Percentiles rank a stretch among this genome's conserved stretches.
Conservation (phyloP, 2,113 vertebrate species). For the Neopipo cinnamomea region DNA sequence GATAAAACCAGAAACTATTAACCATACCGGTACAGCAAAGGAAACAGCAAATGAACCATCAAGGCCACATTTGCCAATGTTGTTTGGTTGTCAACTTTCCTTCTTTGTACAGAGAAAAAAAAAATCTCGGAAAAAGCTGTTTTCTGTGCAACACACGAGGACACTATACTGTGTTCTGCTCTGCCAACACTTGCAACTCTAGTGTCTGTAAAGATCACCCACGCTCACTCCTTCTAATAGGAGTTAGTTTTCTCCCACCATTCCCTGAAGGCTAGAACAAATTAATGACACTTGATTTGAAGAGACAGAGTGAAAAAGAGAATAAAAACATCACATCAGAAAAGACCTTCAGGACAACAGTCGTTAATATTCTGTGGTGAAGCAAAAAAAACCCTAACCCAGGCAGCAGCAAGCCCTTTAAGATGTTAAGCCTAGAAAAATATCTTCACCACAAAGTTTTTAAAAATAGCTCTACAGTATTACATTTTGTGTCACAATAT, state of each 20-base stretch:
- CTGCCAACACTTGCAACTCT: neutral
- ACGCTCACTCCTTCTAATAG: neutral
- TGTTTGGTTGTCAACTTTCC: neutral
- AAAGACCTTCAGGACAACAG: neutral
- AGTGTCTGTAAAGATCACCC: constrained; percentile 24
- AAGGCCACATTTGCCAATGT: neutral
- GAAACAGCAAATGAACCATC: neutral
- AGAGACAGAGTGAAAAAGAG: neutral
- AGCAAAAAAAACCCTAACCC: neutral
- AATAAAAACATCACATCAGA: neutral
- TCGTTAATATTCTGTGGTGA: neutral
- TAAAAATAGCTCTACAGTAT: neutral
- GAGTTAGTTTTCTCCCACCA: neutral
- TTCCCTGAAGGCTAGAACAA: constrained; percentile 12
- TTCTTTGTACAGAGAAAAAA: neutral
- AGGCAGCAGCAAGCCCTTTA: neutral
- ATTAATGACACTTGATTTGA: constrained; percentile 22
- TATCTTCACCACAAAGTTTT: neutral
- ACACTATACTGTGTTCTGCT: neutral
- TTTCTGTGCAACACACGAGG: neutral
- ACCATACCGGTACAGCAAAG: neutral
- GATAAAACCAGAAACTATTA: neutral
- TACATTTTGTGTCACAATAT: neutral
- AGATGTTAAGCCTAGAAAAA: neutral
- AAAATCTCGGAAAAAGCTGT: neutral